Evolutionary conservation across 2,797 vertebrate species (phyloP).

Genomic region (Eupleurogrammus muticus): DNA sequence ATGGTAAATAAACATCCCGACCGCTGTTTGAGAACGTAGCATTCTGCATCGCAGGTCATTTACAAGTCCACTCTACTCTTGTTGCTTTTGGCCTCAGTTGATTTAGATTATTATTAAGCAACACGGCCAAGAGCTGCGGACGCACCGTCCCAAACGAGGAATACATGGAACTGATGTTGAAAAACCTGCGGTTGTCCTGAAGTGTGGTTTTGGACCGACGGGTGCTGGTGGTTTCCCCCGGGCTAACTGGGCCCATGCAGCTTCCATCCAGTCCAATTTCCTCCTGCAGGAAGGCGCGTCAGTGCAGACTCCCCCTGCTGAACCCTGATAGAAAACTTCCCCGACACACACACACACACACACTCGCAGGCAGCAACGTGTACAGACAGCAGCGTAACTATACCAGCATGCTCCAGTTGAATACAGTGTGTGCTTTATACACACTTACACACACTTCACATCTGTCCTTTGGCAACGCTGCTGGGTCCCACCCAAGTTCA

Average conservation of each 20-base stretch:
- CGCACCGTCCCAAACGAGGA: not conserved
- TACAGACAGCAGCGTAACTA: constrained; percentile 9
- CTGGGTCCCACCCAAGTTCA: constrained; percentile 50
- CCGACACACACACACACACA: constrained; percentile 7
- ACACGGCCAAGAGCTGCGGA: constrained; percentile 2
- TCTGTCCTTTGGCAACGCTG: constrained; percentile 54
- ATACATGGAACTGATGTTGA: constrained; percentile 13
- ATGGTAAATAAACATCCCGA: not conserved
- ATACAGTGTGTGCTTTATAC: constrained; percentile 18
- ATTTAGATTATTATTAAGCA: constrained; percentile 14
- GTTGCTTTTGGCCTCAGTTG: constrained; percentile 6
- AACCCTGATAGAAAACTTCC: constrained; percentile 50
- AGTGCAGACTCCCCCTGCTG: constrained; percentile 32
- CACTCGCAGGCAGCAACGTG: not conserved
- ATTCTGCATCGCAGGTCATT: not conserved
- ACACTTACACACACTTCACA: constrained; percentile 39
- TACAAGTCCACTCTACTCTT: not conserved
- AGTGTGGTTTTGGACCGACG: constrained; percentile 37
- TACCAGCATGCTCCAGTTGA: constrained; percentile 15
- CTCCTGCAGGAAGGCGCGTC: constrained; percentile 60
- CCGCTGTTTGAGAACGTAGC: not conserved
- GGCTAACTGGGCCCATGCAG: constrained; percentile 49
- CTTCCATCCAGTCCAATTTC: constrained; percentile 59
- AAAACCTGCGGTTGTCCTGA: constrained; percentile 24
- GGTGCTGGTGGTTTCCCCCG: constrained; percentile 49